Base-by-base conservation (phyloP, 1,140 invertebrate genomes). In the Ceratosolen solmsi region DNA sequence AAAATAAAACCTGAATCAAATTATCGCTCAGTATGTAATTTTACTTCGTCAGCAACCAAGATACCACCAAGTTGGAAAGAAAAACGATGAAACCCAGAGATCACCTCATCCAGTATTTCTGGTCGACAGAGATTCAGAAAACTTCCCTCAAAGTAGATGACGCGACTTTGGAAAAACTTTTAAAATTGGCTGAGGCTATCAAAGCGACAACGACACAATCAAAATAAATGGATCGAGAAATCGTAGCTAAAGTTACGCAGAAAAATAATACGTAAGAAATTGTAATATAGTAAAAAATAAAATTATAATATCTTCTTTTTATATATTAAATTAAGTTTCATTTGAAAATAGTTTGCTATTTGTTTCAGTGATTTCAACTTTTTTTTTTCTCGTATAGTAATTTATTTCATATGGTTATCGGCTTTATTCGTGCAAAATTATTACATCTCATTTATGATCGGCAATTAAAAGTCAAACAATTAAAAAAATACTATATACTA, bases 141-240 rank as follows among this genome's bases (percentile, higher is more conserved):
- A 68, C 7, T 68, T 68, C 33, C 63, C 20, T 38, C 63, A 68
- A 68, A 68, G 33, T 68, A 68, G 63, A 68, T 68, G 63, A 68
- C 63, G 63, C 33, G 20, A 68, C 63, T 68, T 68, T 38, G 33
- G 63, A 68, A 68, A 68, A 68, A 68, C 63, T 68, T 68, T 68
- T 68, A 68, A 68, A 68, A 68, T 68, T 68, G 63, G 63, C 36
- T 68, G 63, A 38, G 33, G 63, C 63, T 68, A 68, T 68, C 63
- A 68, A 68, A 68, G 63, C 63, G 63, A 68, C 63, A 68, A 68
- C 63, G 63, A 68, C 63, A 68, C 63, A 68, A 68, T 68, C 63
- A 68, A 68, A 68, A 68, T 68, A 68, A 68, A 68, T 68, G 63
- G 63, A 68, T 68, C 33, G 63, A 68, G 8, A 68, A 68, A 38